Evolutionary conservation across 2,113 vertebrate species (phyloP).

Genomic region (Apteryx owenii): DNA sequence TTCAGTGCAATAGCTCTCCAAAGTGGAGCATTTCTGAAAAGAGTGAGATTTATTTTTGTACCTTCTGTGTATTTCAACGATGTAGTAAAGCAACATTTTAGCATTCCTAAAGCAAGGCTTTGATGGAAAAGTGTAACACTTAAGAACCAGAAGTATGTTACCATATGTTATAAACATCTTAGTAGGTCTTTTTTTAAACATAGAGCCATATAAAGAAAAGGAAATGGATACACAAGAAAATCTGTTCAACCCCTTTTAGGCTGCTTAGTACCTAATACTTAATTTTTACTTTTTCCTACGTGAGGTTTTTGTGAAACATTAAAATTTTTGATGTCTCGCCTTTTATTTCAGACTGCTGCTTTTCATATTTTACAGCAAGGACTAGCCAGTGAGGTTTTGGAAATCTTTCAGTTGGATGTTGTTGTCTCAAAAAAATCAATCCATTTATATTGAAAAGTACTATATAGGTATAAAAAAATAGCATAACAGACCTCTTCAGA

Average conservation of each 20-base stretch:
- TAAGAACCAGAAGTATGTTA: conserved; percentile 34
- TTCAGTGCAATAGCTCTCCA: background rate
- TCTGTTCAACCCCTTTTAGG: background rate
- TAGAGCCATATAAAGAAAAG: conserved; percentile 1
- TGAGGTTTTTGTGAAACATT: background rate
- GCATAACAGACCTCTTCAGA: background rate
- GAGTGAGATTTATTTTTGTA: conserved; percentile 13
- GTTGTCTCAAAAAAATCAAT: background rate
- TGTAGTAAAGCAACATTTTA: conserved; percentile 15
- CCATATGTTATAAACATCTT: conserved; percentile 55
- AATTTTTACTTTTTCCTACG: background rate
- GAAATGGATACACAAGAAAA: background rate
- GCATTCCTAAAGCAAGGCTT: background rate
- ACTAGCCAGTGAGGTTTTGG: background rate
- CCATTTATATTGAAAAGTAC: background rate
- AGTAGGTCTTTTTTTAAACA: conserved; percentile 46
- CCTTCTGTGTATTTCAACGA: background rate
- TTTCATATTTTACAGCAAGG: background rate
- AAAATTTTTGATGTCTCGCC: background rate
- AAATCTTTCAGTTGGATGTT: background rate
- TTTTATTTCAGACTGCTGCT: background rate
- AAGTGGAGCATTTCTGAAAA: background rate
- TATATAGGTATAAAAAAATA: background rate
- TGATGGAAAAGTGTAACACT: conserved; percentile 46
- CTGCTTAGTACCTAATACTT: conserved; percentile 18